Percentiles rank a stretch among this genome's conserved stretches.
These are phyloP conservation scores for Plebejus anna DNA, from an alignment of 2,888 invertebrate species.

Conservation along the genomic window DNA sequence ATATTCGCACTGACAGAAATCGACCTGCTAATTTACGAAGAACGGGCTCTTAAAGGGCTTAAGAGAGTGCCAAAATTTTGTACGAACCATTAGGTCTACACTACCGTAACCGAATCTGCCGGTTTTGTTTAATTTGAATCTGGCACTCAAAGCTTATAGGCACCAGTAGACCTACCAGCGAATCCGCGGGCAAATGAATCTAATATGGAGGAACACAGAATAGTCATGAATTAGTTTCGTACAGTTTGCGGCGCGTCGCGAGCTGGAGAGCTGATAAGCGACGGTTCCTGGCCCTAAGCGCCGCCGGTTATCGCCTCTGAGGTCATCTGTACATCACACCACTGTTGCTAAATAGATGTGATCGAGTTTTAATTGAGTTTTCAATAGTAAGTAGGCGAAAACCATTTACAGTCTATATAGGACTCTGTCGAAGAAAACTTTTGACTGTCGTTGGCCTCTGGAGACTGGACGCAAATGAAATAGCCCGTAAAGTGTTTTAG, in stretches of 20 bases:
- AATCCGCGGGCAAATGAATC: neutral
- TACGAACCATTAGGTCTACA: too few relatives aligned
- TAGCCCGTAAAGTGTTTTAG: too few relatives aligned
- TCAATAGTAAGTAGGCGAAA: too few relatives aligned
- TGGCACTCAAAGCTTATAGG: neutral
- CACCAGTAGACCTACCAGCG: neutral
- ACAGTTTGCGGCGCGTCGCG: neutral
- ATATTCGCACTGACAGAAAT: too few relatives aligned
- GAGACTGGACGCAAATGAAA: too few relatives aligned
- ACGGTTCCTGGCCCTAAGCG: slow-evolving; percentile 20
- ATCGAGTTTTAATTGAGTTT: neutral
- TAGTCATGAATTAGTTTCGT: slow-evolving; percentile 2
- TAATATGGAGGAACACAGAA: neutral
- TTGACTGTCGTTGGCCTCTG: neutral
- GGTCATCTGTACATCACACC: neutral
- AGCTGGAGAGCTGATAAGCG: neutral
- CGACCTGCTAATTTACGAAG: too few relatives aligned
- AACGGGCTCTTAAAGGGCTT: too few relatives aligned
- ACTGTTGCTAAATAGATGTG: neutral
- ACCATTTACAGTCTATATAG: too few relatives aligned
- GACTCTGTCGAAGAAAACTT: too few relatives aligned
- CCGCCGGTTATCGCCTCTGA: slow-evolving; percentile 7
- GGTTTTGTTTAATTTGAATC: neutral
- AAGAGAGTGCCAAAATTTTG: too few relatives aligned
- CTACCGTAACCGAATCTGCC: neutral